Evolutionary conservation across 2,888 invertebrate genomes (phyloP).

Genomic region (Brenthis ino): DNA sequence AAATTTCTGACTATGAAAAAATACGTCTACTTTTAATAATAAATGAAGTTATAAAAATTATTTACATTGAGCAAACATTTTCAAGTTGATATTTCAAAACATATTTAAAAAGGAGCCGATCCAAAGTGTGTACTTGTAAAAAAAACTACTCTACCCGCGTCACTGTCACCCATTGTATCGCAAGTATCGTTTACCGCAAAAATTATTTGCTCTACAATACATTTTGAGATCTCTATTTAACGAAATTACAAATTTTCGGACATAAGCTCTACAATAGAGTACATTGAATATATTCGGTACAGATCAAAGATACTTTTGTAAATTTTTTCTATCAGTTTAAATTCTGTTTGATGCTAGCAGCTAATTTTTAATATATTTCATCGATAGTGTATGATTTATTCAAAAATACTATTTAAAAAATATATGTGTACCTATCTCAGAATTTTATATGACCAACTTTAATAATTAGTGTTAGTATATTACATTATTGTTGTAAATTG

Average conservation of each 20-base stretch:
- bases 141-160: constrained; percentile 52
- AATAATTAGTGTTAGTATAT: too few species aligned
- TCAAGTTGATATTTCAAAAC: constrained; percentile 17
- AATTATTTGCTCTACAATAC: constrained; percentile 74
- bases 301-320: constrained; percentile 52
- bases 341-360: constrained; percentile 26
- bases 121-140: constrained; percentile 24
- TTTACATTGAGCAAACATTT: constrained; percentile 13
- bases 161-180: constrained; percentile 70
- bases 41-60: neutral
- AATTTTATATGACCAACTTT: neutral
- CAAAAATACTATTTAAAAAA: neutral
- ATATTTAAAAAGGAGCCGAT: constrained; percentile 30
- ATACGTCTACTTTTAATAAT: neutral
- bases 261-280: constrained; percentile 50
- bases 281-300: constrained; percentile 49
- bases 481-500: too few species aligned
- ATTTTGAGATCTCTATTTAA: constrained; percentile 71
- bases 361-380: constrained; percentile 15
- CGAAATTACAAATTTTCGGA: constrained; percentile 71
- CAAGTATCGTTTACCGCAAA: constrained; percentile 80
- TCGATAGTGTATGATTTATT: neutral
- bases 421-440: neutral
- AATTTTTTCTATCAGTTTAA: constrained; percentile 30
- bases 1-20: too few species aligned